Evolutionary conservation across 1,140 invertebrate species (phyloP), one percentile per base, ranked within the genome.

Genomic region (Macrosteles quadrilineatus): DNA sequence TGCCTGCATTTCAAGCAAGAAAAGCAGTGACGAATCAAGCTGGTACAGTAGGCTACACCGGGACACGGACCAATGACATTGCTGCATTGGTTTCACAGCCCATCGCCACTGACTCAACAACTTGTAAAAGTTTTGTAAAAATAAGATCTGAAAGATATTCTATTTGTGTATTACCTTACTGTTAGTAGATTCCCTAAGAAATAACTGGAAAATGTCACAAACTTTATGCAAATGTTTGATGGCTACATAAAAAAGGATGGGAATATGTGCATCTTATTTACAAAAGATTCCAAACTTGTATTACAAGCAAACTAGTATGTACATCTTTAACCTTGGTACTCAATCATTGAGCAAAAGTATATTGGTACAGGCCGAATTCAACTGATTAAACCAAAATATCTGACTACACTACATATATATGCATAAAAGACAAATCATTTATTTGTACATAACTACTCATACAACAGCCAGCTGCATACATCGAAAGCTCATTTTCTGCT

Each of bases 181-280:
- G n/a, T n/a, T n/a, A n/a, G n/a, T n/a, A n/a, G n/a, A n/a, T n/a
- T n/a, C n/a, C n/a, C n/a, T n/a, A n/a, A n/a, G n/a, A n/a, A 36
- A 36, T 36, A 36, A 14, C 4, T 36, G 32, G 32, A 36, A 36
- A 36, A 36, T 36, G 32, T 36, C 32, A 36, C 14, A 36, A 36
- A 36, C 32, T 36, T 36, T 36, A 14, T 36, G 4, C 32, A 6
- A 36, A 36, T 6, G 32, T 50, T 17, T 50, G 4, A 50, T 50
- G 47, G 4, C 47, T 50, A 50, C 14, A 21, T 50, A 50, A 50
- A 50, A 40, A 50, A 19, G 14, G n/a, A 50, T 3, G 4, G 47
- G 47, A 50, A 50, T 50, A 50, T 50, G 47, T 50, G 47, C 47
- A 50, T 21, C 47, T 50, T 50, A 50, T 50, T 19, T 50, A 50